Percentiles rank a stretch among this genome's conserved stretches.
phyloP scores from a whole-genome alignment of 2,888 invertebrate genomes.

The Tenthredo scrophulariae region DNA sequence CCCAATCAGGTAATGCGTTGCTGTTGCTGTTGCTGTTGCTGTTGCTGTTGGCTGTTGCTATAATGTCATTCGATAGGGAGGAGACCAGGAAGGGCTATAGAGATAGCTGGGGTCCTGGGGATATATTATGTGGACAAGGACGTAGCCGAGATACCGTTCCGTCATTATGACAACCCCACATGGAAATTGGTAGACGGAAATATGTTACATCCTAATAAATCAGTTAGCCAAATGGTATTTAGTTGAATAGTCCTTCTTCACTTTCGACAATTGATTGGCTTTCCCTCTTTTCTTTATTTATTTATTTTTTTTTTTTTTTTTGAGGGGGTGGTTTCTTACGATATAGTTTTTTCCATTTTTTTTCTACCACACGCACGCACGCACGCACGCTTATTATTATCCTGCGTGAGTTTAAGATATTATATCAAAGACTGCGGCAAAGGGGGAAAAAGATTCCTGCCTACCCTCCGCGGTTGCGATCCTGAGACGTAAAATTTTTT shows the following conservation, averaged over 20 bases:
- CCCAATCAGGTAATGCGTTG: slow-evolving; percentile 73
- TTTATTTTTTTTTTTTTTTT: background rate
- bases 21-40: background rate
- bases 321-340: too few species aligned
- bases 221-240: background rate
- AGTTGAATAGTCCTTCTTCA: background rate
- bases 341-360: too few species aligned
- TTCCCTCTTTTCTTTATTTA: background rate
- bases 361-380: too few species aligned
- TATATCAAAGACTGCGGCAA: too few species aligned
- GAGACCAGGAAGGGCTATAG: slow-evolving; percentile 55
- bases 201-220: slow-evolving; percentile 2
- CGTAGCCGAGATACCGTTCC: slow-evolving; percentile 56
- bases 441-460: background rate
- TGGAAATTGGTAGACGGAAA: background rate
- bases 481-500: background rate
- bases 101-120: slow-evolving; percentile 24
- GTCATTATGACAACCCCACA: slow-evolving; percentile 55
- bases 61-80: slow-evolving; percentile 43
- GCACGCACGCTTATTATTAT: background rate
- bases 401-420: background rate
- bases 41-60: background rate
- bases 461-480: background rate
- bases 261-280: background rate
- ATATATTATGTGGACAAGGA: slow-evolving; percentile 48